A percentile compares a stretch with the other conserved stretches of the same genome.
Conservation (phyloP, 2,113 vertebrate genomes). For the Piaya cayana region DNA sequence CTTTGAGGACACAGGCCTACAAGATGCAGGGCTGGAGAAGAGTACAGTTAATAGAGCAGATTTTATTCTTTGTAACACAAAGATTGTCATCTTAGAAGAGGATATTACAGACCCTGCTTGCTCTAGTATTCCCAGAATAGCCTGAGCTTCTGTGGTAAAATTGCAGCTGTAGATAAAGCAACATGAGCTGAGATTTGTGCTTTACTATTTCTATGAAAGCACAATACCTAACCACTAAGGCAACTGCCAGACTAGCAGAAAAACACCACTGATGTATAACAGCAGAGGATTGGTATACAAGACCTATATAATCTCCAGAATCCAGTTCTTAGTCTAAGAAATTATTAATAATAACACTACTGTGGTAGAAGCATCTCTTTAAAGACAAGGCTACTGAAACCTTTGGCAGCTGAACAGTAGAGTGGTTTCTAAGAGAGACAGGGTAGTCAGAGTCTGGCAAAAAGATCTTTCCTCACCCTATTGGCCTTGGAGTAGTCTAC, state of each 20-base stretch:
- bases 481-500: background rate
- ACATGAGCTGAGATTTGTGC: background rate
- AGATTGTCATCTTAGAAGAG: slow-evolving; percentile 14
- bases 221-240: background rate
- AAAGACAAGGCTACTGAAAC: background rate
- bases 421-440: background rate
- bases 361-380: background rate
- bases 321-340: background rate
- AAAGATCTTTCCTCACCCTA: fast-evolving
- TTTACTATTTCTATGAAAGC: background rate
- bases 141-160: background rate
- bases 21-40: background rate
- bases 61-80: background rate
- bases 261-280: background rate
- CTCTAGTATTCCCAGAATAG: background rate
- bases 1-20: background rate
- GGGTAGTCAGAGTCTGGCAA: background rate
- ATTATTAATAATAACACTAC: background rate
- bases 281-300: background rate
- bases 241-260: background rate
- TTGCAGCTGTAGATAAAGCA: background rate
- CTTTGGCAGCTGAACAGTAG: background rate
- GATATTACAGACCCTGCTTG: background rate
- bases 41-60: slow-evolving; percentile 5
- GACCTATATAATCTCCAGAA: background rate